A percentile compares a stretch with the other conserved stretches of the same genome.
phyloP scores from a whole-genome alignment of 2,888 invertebrate genomes.

The Pristionchus entomophagus region DNA sequence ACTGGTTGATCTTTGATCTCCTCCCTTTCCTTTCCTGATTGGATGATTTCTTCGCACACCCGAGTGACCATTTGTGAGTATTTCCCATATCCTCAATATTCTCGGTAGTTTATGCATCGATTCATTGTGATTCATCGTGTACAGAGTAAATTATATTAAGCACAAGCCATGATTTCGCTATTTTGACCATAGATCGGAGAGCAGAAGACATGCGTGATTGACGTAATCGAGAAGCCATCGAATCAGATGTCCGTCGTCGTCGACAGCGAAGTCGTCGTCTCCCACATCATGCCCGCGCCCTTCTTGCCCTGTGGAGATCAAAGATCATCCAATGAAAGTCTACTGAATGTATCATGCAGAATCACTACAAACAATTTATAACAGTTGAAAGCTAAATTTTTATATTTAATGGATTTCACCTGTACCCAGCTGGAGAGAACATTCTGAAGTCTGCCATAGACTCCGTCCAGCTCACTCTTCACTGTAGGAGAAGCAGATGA shows the following conservation, averaged over 20 bases:
- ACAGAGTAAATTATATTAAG: not conserved
- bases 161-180: not conserved
- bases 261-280: not conserved
- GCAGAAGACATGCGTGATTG: no score
- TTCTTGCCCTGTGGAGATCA: conserved; percentile 30
- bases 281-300: conserved; percentile 29
- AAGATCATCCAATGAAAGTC: not conserved
- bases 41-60: not conserved
- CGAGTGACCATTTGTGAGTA: not conserved
- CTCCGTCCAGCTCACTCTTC: not conserved
- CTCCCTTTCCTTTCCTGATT: not conserved
- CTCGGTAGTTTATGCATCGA: not conserved
- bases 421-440: conserved; percentile 3
- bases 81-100: not conserved
- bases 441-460: not conserved
- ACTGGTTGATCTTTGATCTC: conserved; percentile 43
- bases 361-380: no score
- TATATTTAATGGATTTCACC: no score
- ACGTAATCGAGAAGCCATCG: not conserved
- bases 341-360: no score
- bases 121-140: not conserved
- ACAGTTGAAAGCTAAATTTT: no score
- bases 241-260: conserved; percentile 1
- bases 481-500: not conserved
- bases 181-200: not conserved